Evolutionary conservation across 2,113 vertebrate species (phyloP), one percentile per base, ranked within the genome.

Genomic region (Fulica atra): DNA sequence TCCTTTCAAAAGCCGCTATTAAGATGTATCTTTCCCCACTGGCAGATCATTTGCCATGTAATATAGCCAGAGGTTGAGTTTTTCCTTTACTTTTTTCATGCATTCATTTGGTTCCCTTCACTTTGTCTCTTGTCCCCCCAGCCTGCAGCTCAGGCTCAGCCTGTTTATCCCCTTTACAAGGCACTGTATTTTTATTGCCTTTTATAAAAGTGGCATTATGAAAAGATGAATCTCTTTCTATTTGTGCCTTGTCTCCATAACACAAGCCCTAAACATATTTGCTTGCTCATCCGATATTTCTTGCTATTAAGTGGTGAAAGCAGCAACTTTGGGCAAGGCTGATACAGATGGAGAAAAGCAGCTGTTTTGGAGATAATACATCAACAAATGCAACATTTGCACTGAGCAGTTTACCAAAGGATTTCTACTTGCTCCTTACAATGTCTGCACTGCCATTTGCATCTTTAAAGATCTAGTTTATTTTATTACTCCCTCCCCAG

Each of bases 1-100:
- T 88, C 51, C 3, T 84, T 93, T 93, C 93, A 94, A 96, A 96
- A 94, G 56, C 94, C 89, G 69, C 90, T 95, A 92, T 94, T 92
- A 96, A 97, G 92, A 97, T 93, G 84, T 87, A 97, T 97, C 76
- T 96, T 96, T 93, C 94, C 89, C 93, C 79, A 89, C 81, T 86
- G 93, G 83, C 92, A 95, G 90, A 93, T 96, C 93, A 92, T 95
- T 95, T 96, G 88, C 90, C 77, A 90, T 54, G 87, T 74, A 86
- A 97, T 87, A 82, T 36, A 86, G 93, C 95, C 15, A 0, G 81
- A 93, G 95, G 90, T 40, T 94, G 81, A 77, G 69, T 74, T 85
- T 85, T 93, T 33, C 74, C 11, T 36, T 40, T 80, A 71, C 86
- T 94, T 91, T 86, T 46, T 42, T 94, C 57, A 92, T 53, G 84